Evolutionary conservation across 2,888 invertebrate genomes (phyloP), one percentile per base, ranked within the genome.

Genomic region (Drosophila paracracens): DNA sequence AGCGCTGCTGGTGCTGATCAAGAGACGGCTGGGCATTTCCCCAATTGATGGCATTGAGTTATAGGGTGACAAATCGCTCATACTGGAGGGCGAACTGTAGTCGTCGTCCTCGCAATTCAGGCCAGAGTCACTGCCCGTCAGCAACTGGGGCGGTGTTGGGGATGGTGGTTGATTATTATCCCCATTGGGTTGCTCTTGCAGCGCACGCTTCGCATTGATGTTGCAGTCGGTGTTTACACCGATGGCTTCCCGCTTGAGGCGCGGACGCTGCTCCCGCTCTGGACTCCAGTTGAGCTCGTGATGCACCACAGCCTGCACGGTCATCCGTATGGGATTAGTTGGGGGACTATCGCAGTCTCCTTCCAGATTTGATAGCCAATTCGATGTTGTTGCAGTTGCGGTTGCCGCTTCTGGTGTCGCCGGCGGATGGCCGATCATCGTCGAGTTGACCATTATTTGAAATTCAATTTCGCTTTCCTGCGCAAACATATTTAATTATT

Each of bases 401-500:
- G 46, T 25, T 46, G 21, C 4, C 21, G 7, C 21, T 46, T 8
- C 18, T 46, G 21, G 38, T 16, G 53, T 11, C 5, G 48, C 10
- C 8, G 62, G 40, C 8, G 56, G 51, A 1, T 58, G 52, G 2
- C 50, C 63, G 50, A 91, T 85, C 91, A 92, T 91, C 0, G 91
- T 92, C 0, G 91, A 91, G 60, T 86, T 82, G n/a, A 76, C 66
- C n/a, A 80, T 10, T 25, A 54, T 50, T 11, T 66, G 36, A 35
- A 86, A 86, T 31, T 89, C 90, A 2, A 78, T 35, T 48, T 91
- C 89, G 65, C 84, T 91, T 66, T 83, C 91, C 92, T 92, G 51
- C 18, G 29, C 54, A 40, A 33, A 18, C 33, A 27, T 10, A 16
- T 18, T n/a, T 29, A 4, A 1, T 2, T 21, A 2, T 0, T 8